These are phyloP conservation scores for Synanthedon tipuliformis DNA, from an alignment of 2,888 invertebrate species.

Conservation along the genomic window DNA sequence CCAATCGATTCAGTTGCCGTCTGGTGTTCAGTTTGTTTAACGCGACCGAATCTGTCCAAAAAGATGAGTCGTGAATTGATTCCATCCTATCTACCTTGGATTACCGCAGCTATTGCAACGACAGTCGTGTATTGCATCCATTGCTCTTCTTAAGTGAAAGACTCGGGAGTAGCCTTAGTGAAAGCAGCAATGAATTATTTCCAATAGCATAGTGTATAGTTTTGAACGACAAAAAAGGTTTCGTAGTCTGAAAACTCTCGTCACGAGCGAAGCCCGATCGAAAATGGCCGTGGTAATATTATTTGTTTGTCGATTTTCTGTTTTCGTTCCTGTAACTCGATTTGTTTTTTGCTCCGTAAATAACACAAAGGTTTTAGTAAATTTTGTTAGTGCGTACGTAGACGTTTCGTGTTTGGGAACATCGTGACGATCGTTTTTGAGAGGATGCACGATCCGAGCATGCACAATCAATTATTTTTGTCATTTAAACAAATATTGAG, in stretches of 20 bases:
- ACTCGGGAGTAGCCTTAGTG: background rate
- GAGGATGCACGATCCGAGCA: constrained; percentile 37
- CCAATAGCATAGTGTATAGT: background rate
- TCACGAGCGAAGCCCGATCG: constrained; percentile 61
- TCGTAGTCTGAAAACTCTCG: constrained; percentile 45
- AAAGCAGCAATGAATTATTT: background rate
- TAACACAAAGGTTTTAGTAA: constrained; percentile 57
- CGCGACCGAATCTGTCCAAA: constrained; percentile 48
- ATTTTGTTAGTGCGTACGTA: constrained; percentile 52
- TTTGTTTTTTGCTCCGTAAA: constrained; percentile 60
- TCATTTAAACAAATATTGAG: constrained; percentile 65
- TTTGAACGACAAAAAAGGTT: background rate
- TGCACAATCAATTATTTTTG: constrained; percentile 54
- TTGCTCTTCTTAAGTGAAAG: background rate
- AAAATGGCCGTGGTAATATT: constrained; percentile 65
- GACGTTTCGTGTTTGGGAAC: constrained; percentile 34
- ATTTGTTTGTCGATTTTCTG: constrained; percentile 67
- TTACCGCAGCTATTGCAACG: background rate
- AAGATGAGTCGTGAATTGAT: constrained; percentile 59
- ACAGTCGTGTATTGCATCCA: background rate
- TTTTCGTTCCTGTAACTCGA: constrained; percentile 66
- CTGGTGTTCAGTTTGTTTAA: constrained; percentile 57
- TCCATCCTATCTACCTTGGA: constrained; percentile 21
- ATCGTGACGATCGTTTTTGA: constrained; percentile 38
- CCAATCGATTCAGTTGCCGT: constrained; percentile 54